Conservation (phyloP, 2,888 invertebrate species). For the Melitaea athalia region DNA sequence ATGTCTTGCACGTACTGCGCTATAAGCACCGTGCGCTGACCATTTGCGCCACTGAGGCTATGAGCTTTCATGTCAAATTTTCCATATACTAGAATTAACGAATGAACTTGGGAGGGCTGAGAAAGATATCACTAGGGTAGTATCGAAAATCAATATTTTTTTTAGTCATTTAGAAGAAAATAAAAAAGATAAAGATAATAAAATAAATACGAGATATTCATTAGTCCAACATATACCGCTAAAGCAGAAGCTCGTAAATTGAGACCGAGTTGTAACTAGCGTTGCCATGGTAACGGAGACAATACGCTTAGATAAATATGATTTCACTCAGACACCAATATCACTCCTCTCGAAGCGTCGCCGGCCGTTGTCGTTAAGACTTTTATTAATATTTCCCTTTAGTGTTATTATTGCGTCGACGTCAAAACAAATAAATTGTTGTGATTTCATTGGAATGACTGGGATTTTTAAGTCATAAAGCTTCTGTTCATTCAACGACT, state of each 20-base stretch:
- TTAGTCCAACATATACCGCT: slow-evolving; percentile 14
- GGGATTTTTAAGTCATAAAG: neutral
- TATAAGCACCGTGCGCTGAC: slow-evolving; percentile 14
- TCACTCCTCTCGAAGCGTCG: slow-evolving; percentile 1
- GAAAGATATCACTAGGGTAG: too few species aligned
- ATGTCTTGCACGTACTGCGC: slow-evolving; percentile 88
- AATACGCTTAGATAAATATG: slow-evolving; percentile 18
- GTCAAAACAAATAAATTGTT: neutral
- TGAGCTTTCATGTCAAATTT: neutral
- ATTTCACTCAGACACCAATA: slow-evolving; percentile 10
- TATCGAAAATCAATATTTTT: too few species aligned
- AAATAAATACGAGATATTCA: too few species aligned
- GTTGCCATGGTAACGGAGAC: slow-evolving; percentile 20
- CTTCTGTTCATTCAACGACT: too few species aligned
- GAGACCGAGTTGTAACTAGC: slow-evolving; percentile 8
- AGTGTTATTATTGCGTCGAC: neutral
- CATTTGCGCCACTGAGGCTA: slow-evolving; percentile 10
- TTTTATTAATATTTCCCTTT: neutral
- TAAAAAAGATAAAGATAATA: too few species aligned
- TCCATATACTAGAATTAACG: too few species aligned
- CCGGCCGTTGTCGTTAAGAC: neutral
- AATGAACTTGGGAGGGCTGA: too few species aligned
- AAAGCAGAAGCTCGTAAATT: slow-evolving; percentile 11
- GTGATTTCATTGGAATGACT: neutral
- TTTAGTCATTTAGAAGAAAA: too few species aligned